Evolutionary conservation across 2,888 invertebrate species (phyloP), one percentile per base, ranked within the genome.

Genomic region (Girardia tigrina): DNA sequence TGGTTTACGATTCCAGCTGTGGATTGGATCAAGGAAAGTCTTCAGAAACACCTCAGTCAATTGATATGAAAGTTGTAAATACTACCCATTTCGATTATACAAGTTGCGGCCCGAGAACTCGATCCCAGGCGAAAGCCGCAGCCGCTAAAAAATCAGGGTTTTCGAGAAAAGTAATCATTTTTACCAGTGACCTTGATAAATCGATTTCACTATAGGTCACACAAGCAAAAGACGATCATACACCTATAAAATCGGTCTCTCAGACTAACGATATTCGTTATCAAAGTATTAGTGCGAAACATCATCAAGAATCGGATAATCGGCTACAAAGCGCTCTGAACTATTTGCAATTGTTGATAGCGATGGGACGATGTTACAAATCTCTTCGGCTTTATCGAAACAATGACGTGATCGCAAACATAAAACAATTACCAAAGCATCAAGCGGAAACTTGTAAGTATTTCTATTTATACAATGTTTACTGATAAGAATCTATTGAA

Each of bases 71-170:
- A 56, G 23, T 56, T 4, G 6, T n/a, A 4, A 6, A n/a, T 16
- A n/a, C 23, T 56, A 23, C 20, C 4, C 56, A 56, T 12, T 8
- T 56, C 23, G 56, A 56, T 16, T 23, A 56, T 56, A 23, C 56
- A 6, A 56, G 56, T 56, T 56, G 56, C n/a, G 75, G 75, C 4
- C 74, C 75, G n/a, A 28, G 75, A 73, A 75, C 75, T 26, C 73
- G 75, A 26, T 76, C 75, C 42, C 75, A 75, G 28, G 69, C 69
- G 16, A 74, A 69, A 28, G 74, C 74, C 4, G 74, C 74, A 27
- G 74, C 74, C 6, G 56, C 56, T 56, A n/a, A 56, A 56, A 56
- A 56, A 56, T 56, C 56, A 6, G n/a, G 56, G 4, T 56, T 20
- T 16, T 56, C 56, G 4, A 56, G 23, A 16, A 56, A 56, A 56